Evolutionary conservation across 2,797 vertebrate genomes (phyloP), one percentile per base, ranked within the genome.

Genomic region (Apogon hyalosoma): DNA sequence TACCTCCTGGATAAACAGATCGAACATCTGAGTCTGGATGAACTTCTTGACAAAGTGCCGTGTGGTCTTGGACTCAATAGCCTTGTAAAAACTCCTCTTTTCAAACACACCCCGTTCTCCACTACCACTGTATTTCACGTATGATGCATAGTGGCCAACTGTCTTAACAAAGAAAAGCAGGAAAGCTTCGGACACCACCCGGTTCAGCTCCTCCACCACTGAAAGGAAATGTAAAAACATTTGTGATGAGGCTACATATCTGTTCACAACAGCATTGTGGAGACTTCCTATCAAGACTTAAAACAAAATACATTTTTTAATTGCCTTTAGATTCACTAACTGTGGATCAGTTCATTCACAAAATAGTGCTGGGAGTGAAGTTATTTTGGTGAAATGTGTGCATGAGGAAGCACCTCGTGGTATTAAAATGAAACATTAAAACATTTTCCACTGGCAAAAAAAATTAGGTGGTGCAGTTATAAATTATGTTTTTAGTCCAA

Each of bases 21-120:
- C 95, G 18, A 99, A 99, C 94, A 97, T 96, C 87, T 99, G 97
- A 0, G 96, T 97, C 93, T 95, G 93, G 55, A 96, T 92, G 55
- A 99, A 99, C 74, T 90, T 95, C 84, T 98, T 97, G 51, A 97
- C 85, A 13, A 97, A 95, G 33, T 89, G 91, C 10, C 96, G 94
- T 0, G 80, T 94, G 78, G 87, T 88, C 75, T 94, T 97, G 69
- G 96, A 96, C 76, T 92, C 0, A 0, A 96, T 49, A 59, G 95
- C 94, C 77, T 96, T 98, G 86, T 88, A 96, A 93, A 98, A 98
- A 21, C 77, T 50, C 21, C 90, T 89, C 69, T 93, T 95, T 58
- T 97, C 95, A 82, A 99, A 97, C 62, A 61, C 60, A 0, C 92
- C 93, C 0, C 2, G 58, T 2, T 89, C 79, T 0, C 63, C 87